phyloP scores from a whole-genome alignment of 2,888 invertebrate genomes.

The Euzetes globulus region DNA sequence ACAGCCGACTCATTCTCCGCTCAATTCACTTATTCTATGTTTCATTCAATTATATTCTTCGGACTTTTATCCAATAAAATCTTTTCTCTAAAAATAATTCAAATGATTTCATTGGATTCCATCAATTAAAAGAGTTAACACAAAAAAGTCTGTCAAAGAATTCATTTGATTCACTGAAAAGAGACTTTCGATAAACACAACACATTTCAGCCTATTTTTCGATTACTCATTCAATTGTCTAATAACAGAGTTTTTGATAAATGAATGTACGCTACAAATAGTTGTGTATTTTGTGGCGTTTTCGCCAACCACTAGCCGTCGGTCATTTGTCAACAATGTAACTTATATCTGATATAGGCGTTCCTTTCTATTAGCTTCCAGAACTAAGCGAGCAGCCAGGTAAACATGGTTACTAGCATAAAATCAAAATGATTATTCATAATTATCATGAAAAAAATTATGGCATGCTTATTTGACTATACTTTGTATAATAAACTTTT shows the following conservation, averaged over 20 bases:
- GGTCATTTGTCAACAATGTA: constrained; percentile 13
- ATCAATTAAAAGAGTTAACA: no score
- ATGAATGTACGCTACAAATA: constrained; percentile 13
- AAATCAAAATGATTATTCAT: no score
- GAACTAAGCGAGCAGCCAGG: no score
- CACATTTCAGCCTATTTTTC: background rate
- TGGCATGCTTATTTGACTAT: no score
- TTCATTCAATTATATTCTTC: no score
- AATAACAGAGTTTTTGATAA: background rate
- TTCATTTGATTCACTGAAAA: background rate
- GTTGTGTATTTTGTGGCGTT: constrained; percentile 12
- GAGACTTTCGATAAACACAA: background rate
- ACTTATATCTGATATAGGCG: constrained; percentile 16
- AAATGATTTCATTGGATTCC: no score
- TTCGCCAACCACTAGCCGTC: constrained; percentile 1
- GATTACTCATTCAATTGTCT: background rate
- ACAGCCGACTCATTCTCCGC: no score
- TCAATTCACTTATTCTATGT: no score
- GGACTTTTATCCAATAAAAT: no score
- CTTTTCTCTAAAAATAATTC: no score
- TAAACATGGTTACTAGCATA: background rate
- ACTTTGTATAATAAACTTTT: no score
- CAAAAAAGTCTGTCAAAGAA: background rate
- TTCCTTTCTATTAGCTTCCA: background rate
- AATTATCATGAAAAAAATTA: no score